phyloP scores from a whole-genome alignment of 2,113 vertebrate genomes.

The Myanophis thanlyinensis region DNA sequence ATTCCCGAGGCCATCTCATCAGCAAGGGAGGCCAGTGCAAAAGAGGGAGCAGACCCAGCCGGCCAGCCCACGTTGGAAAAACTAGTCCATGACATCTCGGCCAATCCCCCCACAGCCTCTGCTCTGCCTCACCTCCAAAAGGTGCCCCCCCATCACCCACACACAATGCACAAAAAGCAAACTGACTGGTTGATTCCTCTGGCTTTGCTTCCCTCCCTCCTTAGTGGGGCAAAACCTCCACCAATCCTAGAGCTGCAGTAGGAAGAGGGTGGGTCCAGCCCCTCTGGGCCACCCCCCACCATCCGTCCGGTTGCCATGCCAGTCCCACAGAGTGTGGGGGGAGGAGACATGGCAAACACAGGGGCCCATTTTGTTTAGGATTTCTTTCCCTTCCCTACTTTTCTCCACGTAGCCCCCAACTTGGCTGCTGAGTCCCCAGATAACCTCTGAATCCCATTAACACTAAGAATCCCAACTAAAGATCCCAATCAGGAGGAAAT shows the following conservation, averaged over 20 bases:
- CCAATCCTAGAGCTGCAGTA: background rate
- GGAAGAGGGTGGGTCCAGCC: background rate
- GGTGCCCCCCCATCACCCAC: background rate
- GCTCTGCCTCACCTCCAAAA: background rate
- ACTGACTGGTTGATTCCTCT: background rate
- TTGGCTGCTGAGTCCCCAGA: background rate
- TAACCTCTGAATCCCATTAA: background rate
- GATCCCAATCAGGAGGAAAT: background rate
- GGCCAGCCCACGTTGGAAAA: background rate
- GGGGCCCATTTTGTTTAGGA: background rate
- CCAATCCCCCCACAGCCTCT: background rate
- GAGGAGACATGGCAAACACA: background rate
- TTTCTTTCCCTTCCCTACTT: background rate
- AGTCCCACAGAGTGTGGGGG: background rate
- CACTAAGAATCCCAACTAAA: too few species aligned
- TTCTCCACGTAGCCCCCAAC: background rate
- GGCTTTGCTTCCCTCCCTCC: background rate
- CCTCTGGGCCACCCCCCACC: background rate
- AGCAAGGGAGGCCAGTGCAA: background rate
- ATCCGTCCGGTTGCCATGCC: background rate
- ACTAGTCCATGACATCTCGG: background rate
- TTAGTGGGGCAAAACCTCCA: background rate
- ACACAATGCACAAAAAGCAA: background rate
- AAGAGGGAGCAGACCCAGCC: background rate
- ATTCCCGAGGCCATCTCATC: background rate